Evolutionary conservation across 1,140 invertebrate species (phyloP).

Genomic region (Caerostris darwini): DNA sequence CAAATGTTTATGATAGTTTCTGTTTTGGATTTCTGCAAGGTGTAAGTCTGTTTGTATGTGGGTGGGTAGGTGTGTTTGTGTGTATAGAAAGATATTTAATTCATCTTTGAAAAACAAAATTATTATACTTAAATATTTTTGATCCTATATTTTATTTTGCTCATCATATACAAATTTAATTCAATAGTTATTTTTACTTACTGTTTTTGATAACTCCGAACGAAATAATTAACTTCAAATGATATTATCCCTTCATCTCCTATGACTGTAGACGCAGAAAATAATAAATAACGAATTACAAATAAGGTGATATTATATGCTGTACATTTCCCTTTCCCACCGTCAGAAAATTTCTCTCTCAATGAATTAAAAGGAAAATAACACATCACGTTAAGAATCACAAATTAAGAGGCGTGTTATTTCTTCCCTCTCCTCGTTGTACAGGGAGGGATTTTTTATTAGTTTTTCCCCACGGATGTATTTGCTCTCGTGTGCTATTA

Average conservation of each 20-base stretch:
- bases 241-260: background rate
- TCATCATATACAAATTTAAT: too few relatives aligned
- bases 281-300: background rate
- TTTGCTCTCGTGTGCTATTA: conserved; percentile 49
- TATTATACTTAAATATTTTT: too few relatives aligned
- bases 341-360: background rate
- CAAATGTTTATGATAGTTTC: too few relatives aligned
- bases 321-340: background rate
- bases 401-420: conserved; percentile 46
- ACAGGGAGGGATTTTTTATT: background rate
- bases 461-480: background rate
- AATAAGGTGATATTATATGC: background rate
- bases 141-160: too few relatives aligned
- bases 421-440: conserved; percentile 28
- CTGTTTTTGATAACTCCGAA: background rate
- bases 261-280: background rate
- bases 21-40: too few relatives aligned
- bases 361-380: conserved; percentile 25
- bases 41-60: too few relatives aligned
- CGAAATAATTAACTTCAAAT: background rate
- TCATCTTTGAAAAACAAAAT: too few relatives aligned
- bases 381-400: conserved; percentile 33
- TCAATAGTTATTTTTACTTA: too few relatives aligned
- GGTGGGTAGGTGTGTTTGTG: too few relatives aligned
- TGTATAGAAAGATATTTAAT: too few relatives aligned